These are phyloP conservation scores for Emesis russula DNA, from an alignment of 2,888 invertebrate species.

Conservation along the genomic window DNA sequence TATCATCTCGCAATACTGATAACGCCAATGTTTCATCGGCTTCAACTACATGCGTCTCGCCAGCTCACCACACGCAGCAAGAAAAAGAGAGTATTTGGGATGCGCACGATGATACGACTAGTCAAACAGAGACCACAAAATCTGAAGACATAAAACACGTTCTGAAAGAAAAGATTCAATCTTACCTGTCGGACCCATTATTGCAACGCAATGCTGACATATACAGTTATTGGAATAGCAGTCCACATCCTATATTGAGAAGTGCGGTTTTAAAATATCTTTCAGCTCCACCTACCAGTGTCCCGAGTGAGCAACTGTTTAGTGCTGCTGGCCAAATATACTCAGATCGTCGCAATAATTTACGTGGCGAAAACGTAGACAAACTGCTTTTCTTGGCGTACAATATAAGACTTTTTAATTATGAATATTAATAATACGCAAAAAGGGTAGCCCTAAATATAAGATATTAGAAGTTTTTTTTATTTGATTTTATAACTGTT, in stretches of 20 bases:
- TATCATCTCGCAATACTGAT: too few species aligned
- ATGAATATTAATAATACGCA: too few species aligned
- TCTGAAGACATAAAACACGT: conserved; percentile 39
- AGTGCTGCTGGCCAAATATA: conserved; percentile 11
- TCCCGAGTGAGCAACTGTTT: conserved; percentile 8
- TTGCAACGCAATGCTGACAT: conserved; percentile 65
- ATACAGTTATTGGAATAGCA: conserved; percentile 50
- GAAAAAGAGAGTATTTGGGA: conserved; percentile 69
- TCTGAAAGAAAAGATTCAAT: conserved; percentile 56
- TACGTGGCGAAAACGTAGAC: too few species aligned
- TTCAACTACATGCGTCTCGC: too few species aligned
- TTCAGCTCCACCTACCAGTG: neutral
- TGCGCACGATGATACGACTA: conserved; percentile 57
- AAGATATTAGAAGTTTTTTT: too few species aligned
- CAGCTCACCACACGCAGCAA: conserved; percentile 54
- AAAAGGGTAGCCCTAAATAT: too few species aligned
- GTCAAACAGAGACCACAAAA: conserved; percentile 39
- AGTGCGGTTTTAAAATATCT: conserved; percentile 32
- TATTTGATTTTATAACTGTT: too few species aligned
- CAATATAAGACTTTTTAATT: too few species aligned
- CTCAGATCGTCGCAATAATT: neutral
- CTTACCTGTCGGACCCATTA: conserved; percentile 61
- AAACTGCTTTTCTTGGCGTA: too few species aligned
- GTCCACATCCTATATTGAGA: conserved; percentile 61
- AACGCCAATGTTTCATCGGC: too few species aligned